These are phyloP conservation scores for Heteromormyrus szaboi DNA, from an alignment of 2,797 vertebrate genomes.

Conservation along the genomic window DNA sequence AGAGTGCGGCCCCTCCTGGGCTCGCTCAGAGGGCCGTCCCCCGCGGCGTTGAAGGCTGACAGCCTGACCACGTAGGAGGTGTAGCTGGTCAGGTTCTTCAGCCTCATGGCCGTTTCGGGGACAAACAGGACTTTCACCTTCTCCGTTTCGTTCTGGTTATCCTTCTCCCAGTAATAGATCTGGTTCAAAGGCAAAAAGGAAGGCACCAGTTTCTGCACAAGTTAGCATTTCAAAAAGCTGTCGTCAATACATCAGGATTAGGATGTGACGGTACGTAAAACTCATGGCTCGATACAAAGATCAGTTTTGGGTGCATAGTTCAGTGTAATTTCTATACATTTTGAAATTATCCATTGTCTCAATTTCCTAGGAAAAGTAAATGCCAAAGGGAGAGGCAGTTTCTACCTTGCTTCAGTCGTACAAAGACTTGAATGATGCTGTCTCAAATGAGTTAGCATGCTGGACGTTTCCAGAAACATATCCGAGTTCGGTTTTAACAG, in stretches of 20 bases:
- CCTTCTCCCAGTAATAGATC: slow-evolving; percentile 88
- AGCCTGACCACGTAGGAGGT: slow-evolving; percentile 78
- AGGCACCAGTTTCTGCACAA: not conserved
- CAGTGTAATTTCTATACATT: not conserved
- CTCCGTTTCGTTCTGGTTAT: slow-evolving; percentile 76
- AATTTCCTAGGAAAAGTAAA: not conserved
- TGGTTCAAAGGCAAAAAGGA: slow-evolving; percentile 39
- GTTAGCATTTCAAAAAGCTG: not conserved
- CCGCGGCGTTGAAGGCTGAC: slow-evolving; percentile 85
- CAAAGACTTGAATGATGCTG: not conserved
- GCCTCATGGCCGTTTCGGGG: slow-evolving; percentile 69
- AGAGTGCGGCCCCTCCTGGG: slow-evolving; percentile 74
- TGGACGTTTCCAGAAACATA: not conserved
- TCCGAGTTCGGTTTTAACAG: not conserved
- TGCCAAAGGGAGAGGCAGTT: not conserved
- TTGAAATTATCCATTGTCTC: not conserved
- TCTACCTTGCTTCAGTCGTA: not conserved
- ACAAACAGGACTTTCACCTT: slow-evolving; percentile 85
- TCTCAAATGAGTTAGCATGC: not conserved
- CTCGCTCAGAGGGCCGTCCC: slow-evolving; percentile 80
- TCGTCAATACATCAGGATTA: not conserved
- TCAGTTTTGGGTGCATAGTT: not conserved
- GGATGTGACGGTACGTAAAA: not conserved
- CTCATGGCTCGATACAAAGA: not conserved
- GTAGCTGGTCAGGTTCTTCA: slow-evolving; percentile 88